phyloP scores from a whole-genome alignment of 2,113 vertebrate species.

The Pachypanchax playfairii region DNA sequence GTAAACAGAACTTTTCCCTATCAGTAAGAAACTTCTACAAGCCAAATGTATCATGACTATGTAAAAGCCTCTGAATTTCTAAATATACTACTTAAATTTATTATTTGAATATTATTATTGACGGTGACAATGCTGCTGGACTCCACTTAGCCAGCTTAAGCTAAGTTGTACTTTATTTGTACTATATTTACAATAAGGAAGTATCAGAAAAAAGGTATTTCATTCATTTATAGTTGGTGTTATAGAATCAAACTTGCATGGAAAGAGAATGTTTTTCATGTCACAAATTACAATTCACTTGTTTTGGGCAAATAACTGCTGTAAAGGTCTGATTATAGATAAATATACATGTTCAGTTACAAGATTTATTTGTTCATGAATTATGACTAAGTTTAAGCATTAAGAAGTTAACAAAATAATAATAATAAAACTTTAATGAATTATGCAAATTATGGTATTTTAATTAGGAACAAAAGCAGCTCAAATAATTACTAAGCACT shows the following conservation, averaged over 20 bases:
- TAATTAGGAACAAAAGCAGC: not conserved
- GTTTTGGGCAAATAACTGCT: slow-evolving; percentile 27
- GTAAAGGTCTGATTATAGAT: slow-evolving; percentile 13
- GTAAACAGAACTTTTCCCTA: not conserved
- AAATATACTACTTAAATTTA: no score
- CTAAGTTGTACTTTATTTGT: no score
- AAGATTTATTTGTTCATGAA: slow-evolving; percentile 3
- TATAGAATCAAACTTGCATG: not conserved
- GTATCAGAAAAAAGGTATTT: no score
- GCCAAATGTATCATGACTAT: not conserved
- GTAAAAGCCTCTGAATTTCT: not conserved
- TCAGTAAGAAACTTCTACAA: not conserved
- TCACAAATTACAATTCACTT: slow-evolving; percentile 18
- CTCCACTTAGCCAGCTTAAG: no score
- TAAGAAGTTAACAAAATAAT: not conserved
- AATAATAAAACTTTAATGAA: not conserved
- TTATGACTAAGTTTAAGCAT: not conserved
- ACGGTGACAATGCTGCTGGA: no score
- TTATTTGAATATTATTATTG: no score
- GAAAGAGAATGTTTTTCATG: slow-evolving; percentile 34
- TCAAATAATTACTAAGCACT: not conserved
- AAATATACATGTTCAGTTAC: slow-evolving; percentile 16
- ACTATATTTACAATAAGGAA: no score
- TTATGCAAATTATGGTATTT: not conserved
- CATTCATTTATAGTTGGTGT: no score